phyloP scores from a whole-genome alignment of 92 coral and sea anemone genomes.

The Hydrozoanthus gracilis region DNA sequence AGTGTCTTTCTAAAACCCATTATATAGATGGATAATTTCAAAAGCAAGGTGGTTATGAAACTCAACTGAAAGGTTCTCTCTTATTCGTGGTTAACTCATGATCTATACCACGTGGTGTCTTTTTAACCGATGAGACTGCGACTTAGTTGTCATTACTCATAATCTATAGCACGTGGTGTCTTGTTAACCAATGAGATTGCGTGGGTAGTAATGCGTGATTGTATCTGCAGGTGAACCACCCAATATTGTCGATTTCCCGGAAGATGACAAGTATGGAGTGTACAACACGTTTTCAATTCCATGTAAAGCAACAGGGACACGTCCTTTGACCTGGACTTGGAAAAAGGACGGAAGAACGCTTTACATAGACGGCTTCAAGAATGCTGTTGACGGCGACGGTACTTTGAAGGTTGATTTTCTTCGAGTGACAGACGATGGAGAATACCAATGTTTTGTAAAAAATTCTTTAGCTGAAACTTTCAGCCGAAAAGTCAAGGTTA shows the following conservation, averaged over 20 bases:
- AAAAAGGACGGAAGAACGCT: background rate
- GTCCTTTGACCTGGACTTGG: slow-evolving; percentile 15
- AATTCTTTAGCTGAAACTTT: background rate
- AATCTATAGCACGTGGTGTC: too few relatives aligned
- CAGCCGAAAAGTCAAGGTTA: slow-evolving; percentile 19
- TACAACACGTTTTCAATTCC: background rate
- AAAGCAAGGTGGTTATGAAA: too few relatives aligned
- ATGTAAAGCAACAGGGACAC: slow-evolving; percentile 16
- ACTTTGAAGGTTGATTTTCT: background rate
- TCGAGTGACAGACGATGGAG: background rate
- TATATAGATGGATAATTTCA: too few relatives aligned
- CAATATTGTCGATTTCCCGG: background rate
- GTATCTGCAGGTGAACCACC: slow-evolving; percentile 18
- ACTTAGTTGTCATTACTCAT: too few relatives aligned
- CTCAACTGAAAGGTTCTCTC: too few relatives aligned
- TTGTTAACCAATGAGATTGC: too few relatives aligned
- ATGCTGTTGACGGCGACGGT: background rate
- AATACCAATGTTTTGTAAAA: slow-evolving; percentile 10
- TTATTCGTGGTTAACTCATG: too few relatives aligned
- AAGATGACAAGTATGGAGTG: background rate
- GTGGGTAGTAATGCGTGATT: too few relatives aligned
- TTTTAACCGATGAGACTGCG: too few relatives aligned
- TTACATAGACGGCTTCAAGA: too few relatives aligned
- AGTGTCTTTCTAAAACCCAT: too few relatives aligned
- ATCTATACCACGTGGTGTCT: too few relatives aligned